Evolutionary conservation across 2,888 invertebrate genomes (phyloP).

Genomic region (Cheiracanthium punctorium): DNA sequence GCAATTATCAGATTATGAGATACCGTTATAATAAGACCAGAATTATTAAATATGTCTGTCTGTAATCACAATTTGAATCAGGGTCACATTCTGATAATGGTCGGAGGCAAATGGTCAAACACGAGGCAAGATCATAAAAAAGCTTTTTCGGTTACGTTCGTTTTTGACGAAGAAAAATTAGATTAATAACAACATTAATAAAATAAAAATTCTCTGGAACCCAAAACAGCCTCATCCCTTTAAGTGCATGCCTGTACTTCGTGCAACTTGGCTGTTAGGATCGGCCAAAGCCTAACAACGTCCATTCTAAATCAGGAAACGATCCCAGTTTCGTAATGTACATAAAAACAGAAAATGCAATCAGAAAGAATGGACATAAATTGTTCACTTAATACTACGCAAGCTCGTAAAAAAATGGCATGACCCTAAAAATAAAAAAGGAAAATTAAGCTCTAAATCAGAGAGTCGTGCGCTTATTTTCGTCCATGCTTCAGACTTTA

Average conservation of each 20-base stretch:
- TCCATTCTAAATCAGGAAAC: conserved; percentile 10
- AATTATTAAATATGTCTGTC: neutral
- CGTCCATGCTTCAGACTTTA: neutral
- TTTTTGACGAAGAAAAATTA: neutral
- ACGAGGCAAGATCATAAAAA: neutral
- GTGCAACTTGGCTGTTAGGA: neutral
- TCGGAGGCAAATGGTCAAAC: neutral
- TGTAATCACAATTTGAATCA: neutral
- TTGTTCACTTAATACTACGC: conserved; percentile 21
- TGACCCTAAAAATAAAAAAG: neutral
- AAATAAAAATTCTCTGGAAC: neutral
- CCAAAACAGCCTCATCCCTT: neutral
- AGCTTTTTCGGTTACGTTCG: neutral
- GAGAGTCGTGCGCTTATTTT: conserved; percentile 19
- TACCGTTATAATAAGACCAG: neutral
- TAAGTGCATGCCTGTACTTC: neutral
- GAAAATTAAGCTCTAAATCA: conserved; percentile 3
- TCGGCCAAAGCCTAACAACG: neutral
- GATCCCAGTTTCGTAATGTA: neutral
- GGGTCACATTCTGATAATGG: conserved; percentile 4
- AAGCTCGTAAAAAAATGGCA: conserved; percentile 20
- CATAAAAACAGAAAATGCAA: conserved; percentile 12
- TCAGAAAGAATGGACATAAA: conserved; percentile 27
- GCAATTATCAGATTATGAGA: neutral
- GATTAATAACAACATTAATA: neutral